Evolutionary conservation across 1,140 invertebrate species (phyloP).

Genomic region (Hydropsyche tenuis): DNA sequence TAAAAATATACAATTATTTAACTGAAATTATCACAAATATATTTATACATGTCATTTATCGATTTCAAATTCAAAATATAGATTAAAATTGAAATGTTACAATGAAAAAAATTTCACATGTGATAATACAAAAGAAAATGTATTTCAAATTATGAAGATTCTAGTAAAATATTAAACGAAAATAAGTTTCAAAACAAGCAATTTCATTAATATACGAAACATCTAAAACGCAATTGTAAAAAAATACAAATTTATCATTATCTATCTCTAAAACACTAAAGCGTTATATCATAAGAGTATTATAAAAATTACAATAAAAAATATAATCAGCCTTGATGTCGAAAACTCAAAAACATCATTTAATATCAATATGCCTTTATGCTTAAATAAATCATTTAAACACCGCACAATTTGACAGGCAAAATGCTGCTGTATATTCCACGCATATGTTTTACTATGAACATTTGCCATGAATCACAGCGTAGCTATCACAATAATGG

Average conservation of each 20-base stretch:
- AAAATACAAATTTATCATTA: not conserved
- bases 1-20: not conserved
- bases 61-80: no score
- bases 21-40: not conserved
- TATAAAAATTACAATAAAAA: not conserved
- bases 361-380: not conserved
- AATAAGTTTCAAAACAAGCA: constrained; percentile 16
- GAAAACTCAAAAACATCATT: not conserved
- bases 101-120: no score
- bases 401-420: no score
- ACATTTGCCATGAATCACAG: not conserved
- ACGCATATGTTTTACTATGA: no score
- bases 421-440: no score
- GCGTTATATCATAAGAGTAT: not conserved
- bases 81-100: no score
- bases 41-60: no score
- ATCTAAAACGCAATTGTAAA: not conserved
- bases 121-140: no score
- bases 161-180: no score
- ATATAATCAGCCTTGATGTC: constrained; percentile 14
- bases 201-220: not conserved
- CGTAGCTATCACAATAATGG: not conserved
- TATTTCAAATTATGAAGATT: no score
- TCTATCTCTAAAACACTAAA: not conserved
- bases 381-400: no score